Evolutionary conservation across 2,797 vertebrate species (phyloP).

Genomic region (Falco naumanni): DNA sequence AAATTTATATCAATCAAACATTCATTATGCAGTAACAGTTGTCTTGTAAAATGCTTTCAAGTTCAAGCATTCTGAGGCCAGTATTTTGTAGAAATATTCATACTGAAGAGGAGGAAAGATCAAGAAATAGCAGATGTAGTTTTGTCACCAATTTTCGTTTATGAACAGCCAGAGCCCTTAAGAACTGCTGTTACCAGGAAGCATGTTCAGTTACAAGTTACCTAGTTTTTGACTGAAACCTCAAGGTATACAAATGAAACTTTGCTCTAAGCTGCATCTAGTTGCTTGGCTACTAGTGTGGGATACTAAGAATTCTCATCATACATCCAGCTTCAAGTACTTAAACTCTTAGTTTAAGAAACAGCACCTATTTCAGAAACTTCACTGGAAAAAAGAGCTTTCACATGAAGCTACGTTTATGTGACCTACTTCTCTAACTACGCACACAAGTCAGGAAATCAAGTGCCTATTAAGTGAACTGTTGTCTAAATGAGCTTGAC

Average conservation of each 20-base stretch:
- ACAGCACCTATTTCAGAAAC: background rate
- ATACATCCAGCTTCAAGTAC: background rate
- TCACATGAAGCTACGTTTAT: background rate
- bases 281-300: too few relatives aligned
- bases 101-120: background rate
- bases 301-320: background rate
- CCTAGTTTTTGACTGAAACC: background rate
- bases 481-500: background rate
- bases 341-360: background rate
- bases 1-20: background rate
- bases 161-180: background rate
- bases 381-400: background rate
- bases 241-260: background rate
- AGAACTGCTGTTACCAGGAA: background rate
- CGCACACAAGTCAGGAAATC: background rate
- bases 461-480: background rate
- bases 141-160: background rate
- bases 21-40: background rate
- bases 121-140: background rate
- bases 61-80: background rate
- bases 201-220: background rate
- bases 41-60: background rate
- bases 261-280: too few relatives aligned
- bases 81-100: background rate
- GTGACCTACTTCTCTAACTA: conserved; percentile 8